Conservation (phyloP, 2,113 vertebrate genomes). For the Melanotaenia duboulayi region DNA sequence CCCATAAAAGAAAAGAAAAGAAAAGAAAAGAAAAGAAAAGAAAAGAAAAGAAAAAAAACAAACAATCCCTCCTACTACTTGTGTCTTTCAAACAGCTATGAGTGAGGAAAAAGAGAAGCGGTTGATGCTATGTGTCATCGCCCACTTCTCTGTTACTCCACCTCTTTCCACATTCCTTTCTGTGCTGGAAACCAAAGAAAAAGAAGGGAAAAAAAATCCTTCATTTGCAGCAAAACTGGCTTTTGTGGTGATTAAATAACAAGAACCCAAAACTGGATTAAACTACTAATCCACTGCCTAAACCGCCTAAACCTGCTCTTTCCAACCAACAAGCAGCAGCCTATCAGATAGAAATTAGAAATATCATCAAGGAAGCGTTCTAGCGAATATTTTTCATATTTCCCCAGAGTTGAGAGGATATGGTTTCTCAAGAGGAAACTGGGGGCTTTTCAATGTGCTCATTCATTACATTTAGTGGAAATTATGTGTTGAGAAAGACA, state of each 20-base stretch:
- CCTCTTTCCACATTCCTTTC: conserved; percentile 46
- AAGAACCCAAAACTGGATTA: too few relatives aligned
- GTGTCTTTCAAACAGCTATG: neutral
- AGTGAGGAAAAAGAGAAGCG: neutral
- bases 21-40: too few relatives aligned
- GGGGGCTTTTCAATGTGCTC: neutral
- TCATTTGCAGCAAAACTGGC: neutral
- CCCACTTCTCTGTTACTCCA: conserved; percentile 1
- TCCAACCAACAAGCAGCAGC: neutral
- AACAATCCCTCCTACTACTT: neutral
- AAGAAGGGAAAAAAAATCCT: neutral
- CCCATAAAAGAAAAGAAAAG: too few relatives aligned
- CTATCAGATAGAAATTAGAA: neutral
- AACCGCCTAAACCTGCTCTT: neutral
- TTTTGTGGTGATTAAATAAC: neutral
- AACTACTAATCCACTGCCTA: too few relatives aligned
- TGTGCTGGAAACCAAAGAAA: conserved; percentile 10
- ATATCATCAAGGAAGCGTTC: neutral
- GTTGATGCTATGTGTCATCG: neutral
- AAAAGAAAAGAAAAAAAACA: neutral
- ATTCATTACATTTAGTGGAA: neutral
- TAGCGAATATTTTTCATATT: conserved; percentile 5
- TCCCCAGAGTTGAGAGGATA: neutral
- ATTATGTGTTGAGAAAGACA: neutral
- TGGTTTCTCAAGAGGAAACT: neutral